Evolutionary conservation across 2,888 invertebrate species (phyloP).

Genomic region (Temnothorax ravouxi): DNA sequence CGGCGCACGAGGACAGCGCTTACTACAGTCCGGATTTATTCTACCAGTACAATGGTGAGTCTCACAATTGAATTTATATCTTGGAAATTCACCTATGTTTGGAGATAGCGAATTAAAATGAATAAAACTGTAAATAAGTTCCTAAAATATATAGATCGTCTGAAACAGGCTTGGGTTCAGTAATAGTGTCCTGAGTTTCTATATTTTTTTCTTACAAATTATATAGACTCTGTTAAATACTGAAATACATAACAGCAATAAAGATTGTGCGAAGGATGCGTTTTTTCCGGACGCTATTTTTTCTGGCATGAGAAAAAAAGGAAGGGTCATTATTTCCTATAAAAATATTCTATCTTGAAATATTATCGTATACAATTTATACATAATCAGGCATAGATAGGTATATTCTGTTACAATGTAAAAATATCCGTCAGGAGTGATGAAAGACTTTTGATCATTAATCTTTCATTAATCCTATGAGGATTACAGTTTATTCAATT

Average conservation of each 20-base stretch:
- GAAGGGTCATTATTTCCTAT: neutral
- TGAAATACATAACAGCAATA: neutral
- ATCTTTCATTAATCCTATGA: neutral
- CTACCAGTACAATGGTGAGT: conserved; percentile 82
- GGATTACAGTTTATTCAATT: neutral
- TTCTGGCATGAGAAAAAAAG: neutral
- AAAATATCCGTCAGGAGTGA: neutral
- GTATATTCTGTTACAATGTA: neutral
- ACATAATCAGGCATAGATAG: neutral
- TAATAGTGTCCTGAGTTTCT: neutral
- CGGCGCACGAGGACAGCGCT: conserved; percentile 83
- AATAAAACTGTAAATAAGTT: neutral
- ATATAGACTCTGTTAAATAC: neutral
- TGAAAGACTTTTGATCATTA: neutral
- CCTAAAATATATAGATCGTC: neutral
- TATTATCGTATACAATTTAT: neutral
- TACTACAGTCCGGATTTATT: conserved; percentile 82
- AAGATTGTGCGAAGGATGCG: neutral
- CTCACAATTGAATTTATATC: neutral
- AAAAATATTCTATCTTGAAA: neutral
- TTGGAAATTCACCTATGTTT: neutral
- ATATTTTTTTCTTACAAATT: conserved; percentile 14
- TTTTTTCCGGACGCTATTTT: neutral
- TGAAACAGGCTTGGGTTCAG: neutral
- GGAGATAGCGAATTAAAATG: neutral